Evolutionary conservation across 1,140 invertebrate genomes (phyloP), one percentile per base, ranked within the genome.

Genomic region (Heliconius melpomene): DNA sequence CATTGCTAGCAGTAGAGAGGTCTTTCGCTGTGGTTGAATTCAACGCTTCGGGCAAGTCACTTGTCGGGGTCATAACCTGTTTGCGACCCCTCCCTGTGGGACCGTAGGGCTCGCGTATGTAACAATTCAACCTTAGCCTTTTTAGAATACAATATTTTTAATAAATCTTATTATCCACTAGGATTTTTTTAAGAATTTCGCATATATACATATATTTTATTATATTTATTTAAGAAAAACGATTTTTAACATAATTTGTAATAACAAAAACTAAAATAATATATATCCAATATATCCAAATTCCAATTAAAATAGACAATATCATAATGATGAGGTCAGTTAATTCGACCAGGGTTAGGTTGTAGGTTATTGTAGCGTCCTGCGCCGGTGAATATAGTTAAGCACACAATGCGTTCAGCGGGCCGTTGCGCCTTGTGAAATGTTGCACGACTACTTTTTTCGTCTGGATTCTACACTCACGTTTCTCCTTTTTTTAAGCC

Each of bases 381-480:
- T 85, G 81, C 84, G 84, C 84, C 87, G 86, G 81, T 91, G 89
- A 88, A 91, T 92, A 93, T 93, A 93, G 92, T 93, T 93, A 91
- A 86, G 89, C 89, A 87, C 93, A 93, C 92, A 93, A 93, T 92
- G 89, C 90, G 89, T 91, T 91, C 90, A 91, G 85, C 91, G 87
- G 93, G 91, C 92, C 93, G 90, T 89, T 92, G 93, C 88, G 91
- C 92, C 91, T 92, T 90, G 90, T 93, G 90, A 93, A 94, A 94
- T 94, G 93, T 94, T 94, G 93, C 89, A 85, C 92, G 93, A 93
- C 93, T 93, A 93, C 93, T 94, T 94, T 94, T 94, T 94, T 93
- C 93, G 92, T 94, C 93, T 93, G 93, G 91, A 93, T 92, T 93
- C 89, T 93, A 91, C 89, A 94, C 91, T 93, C 90, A 90, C 88